Evolutionary conservation across 2,888 invertebrate genomes (phyloP), one percentile per base, ranked within the genome.

Genomic region (Scaptomyza cyrtandrae): DNA sequence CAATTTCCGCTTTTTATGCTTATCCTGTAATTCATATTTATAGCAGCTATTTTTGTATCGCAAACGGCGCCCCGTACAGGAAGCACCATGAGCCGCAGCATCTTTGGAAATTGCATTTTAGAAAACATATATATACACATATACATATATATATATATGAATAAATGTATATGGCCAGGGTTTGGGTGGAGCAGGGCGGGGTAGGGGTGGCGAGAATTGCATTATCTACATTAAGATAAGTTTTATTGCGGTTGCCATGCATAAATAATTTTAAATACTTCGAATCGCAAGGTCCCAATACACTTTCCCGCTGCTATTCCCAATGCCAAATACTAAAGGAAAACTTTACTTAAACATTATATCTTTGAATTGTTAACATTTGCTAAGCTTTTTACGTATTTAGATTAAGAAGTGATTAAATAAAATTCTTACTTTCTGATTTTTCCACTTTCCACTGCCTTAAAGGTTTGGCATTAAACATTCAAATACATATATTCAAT

Each of bases 1-100:
- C 90, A 91, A 90, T 91, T 90, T 90, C 90, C 90, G 91, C 71
- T 86, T 90, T 90, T 90, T 90, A 90, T 90, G 90, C 89, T 90
- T 90, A 90, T 90, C 90, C 91, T 84, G 91, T 90, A 90, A 90
- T 90, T 89, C 90, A 90, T 90, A 90, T 90, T 90, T 90, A 90
- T 88, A 88, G 88, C 83, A 78, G 82, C 84, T 79, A 82, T 80
- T 86, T 84, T 78, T 82, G 75, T 78, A 75, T 72, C 78, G 73
- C 54, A 19, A 33, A 16, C 46, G 58, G 46, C 54, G 52, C 5
- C 6, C 37, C 37, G 49, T n/a, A 56, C 71, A 64, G 65, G 83
- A 66, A 75, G 73, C 69, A 35, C 62, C 69, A 33, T 72, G 83
- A 57, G 83, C 84, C 71, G 71, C 62, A 60, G 60, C 70, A 62